Evolutionary conservation across 2,113 vertebrate species (phyloP).

Genomic region (Pluvialis apricaria): DNA sequence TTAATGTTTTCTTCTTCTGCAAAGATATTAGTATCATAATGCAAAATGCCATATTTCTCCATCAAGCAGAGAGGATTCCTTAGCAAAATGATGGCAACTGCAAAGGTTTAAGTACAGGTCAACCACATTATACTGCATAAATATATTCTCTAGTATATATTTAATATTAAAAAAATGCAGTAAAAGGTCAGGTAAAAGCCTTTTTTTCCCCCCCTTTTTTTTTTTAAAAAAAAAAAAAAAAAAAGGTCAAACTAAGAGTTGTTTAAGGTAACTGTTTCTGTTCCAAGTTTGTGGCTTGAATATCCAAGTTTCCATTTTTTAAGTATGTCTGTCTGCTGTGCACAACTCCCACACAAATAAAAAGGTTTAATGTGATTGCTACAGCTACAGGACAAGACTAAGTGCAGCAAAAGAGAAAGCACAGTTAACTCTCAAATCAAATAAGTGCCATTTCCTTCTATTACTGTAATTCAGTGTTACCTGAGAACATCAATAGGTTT

Average conservation of each 20-base stretch:
- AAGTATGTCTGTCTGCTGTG: not conserved
- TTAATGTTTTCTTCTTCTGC: not conserved
- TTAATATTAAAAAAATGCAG: not conserved
- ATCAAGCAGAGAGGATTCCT: not conserved
- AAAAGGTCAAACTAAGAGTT: not conserved
- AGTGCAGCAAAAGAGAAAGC: not conserved
- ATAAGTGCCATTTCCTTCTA: not conserved
- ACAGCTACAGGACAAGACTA: not conserved
- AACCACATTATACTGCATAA: not conserved
- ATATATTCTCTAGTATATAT: not conserved
- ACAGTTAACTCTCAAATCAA: not conserved
- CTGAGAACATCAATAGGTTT: not conserved
- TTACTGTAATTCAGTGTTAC: not conserved
- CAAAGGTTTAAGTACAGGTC: not conserved
- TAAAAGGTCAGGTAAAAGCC: not conserved
- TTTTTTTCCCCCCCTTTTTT: accelerated
- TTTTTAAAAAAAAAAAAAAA: not conserved
- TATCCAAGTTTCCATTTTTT: not conserved
- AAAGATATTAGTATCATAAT: not conserved
- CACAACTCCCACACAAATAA: not conserved
- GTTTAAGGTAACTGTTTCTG: not conserved
- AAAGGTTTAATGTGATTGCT: not conserved
- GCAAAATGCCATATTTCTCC: not conserved
- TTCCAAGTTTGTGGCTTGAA: not conserved
- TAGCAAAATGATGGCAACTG: not conserved